A percentile compares a stretch with the other conserved stretches of the same genome.
phyloP scores from a whole-genome alignment of 2,113 vertebrate species.

The Ia io region DNA sequence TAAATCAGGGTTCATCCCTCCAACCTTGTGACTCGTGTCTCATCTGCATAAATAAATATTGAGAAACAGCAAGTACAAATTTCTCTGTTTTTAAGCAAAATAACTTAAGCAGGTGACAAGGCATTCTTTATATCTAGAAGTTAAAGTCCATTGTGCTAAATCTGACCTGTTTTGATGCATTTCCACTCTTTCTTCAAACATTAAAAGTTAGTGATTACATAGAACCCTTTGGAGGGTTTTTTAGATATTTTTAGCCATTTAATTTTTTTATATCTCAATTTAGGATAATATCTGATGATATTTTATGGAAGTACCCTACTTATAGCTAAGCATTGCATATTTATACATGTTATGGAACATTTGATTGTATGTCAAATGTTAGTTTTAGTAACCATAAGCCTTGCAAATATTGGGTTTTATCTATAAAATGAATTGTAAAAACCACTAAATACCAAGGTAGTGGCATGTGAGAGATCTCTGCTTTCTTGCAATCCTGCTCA shows the following conservation, averaged over 20 bases:
- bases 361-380: neutral
- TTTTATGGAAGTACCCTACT: neutral
- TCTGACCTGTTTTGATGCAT: neutral
- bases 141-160: neutral
- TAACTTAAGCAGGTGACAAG: neutral
- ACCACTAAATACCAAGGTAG: neutral
- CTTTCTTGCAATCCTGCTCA: neutral
- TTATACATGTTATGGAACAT: neutral
- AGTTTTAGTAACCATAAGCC: neutral
- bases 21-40: conserved; percentile 51
- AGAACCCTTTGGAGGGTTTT: neutral
- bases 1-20: conserved; percentile 47
- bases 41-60: conserved; percentile 48
- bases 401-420: neutral
- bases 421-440: neutral
- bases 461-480: neutral
- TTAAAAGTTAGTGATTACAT: neutral
- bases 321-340: neutral
- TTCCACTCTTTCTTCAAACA: neutral
- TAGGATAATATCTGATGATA: neutral
- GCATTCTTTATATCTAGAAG: neutral
- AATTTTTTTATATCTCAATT: neutral
- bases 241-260: neutral
- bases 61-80: neutral
- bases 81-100: conserved; percentile 28